Percentiles rank a stretch among this genome's conserved stretches.
phyloP scores from a whole-genome alignment of 2,113 vertebrate genomes.

The Ictalurus punctatus region DNA sequence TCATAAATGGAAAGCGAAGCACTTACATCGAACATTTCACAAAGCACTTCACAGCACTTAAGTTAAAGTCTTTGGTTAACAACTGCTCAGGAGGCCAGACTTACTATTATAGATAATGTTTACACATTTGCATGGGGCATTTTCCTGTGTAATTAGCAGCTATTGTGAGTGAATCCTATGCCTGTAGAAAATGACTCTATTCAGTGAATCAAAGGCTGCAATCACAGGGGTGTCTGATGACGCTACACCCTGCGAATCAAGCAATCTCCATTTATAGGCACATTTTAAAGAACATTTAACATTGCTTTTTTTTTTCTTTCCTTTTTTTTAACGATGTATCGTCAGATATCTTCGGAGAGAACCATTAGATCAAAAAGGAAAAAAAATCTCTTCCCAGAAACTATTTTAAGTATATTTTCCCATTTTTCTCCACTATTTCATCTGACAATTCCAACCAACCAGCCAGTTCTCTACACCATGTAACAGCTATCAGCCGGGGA shows the following conservation, averaged over 20 bases:
- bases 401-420: background rate
- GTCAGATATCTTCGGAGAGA: background rate
- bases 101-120: constrained; percentile 43
- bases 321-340: background rate
- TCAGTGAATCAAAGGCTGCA: constrained; percentile 48
- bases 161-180: constrained; percentile 21
- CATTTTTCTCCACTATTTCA: background rate
- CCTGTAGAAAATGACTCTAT: constrained; percentile 35
- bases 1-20: background rate
- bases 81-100: constrained; percentile 19
- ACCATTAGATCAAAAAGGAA: background rate
- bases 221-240: constrained; percentile 31
- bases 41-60: constrained; percentile 36
- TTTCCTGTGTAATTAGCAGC: constrained; percentile 52
- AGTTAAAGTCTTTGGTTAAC: constrained; percentile 47
- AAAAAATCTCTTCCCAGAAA: constrained; percentile 35
- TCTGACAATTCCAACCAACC: background rate
- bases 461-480: background rate
- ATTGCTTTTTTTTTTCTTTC: background rate
- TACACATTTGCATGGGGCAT: constrained; percentile 35
- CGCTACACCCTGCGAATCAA: constrained; percentile 17
- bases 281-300: background rate
- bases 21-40: background rate
- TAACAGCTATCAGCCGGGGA: background rate
- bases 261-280: constrained; percentile 14